Evolutionary conservation across 1,140 invertebrate species (phyloP).

Genomic region (Nymphalis io): DNA sequence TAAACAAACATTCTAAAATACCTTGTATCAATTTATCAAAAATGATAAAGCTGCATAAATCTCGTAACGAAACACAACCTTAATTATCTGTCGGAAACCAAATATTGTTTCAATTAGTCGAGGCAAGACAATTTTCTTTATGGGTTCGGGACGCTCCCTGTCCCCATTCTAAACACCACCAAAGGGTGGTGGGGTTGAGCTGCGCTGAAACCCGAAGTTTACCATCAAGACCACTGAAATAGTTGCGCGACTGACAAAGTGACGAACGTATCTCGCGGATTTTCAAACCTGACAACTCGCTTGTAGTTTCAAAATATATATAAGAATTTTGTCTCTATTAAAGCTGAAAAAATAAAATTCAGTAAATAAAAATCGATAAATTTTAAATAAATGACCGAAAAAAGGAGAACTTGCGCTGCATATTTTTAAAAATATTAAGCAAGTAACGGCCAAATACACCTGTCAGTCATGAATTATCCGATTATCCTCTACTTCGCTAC

Average conservation of each 20-base stretch:
- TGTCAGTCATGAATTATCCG: conserved; percentile 7
- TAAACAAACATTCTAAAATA: background rate
- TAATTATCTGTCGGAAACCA: conserved; percentile 46
- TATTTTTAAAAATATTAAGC: background rate
- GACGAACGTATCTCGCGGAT: conserved; percentile 47
- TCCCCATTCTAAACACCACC: conserved; percentile 66
- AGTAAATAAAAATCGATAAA: background rate
- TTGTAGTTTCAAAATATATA: background rate
- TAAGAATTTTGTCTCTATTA: background rate
- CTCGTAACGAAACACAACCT: conserved; percentile 29
- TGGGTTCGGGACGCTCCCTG: conserved; percentile 69
- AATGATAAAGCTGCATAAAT: conserved; percentile 5
- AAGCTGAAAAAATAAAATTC: background rate
- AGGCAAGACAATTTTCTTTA: conserved; percentile 77
- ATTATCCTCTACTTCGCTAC: conserved; percentile 3
- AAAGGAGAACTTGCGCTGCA: conserved; percentile 3
- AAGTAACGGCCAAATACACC: background rate
- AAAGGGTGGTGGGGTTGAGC: conserved; percentile 64
- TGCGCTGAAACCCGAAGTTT: conserved; percentile 41
- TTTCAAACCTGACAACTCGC: background rate
- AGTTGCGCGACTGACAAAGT: conserved; percentile 53
- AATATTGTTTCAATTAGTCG: conserved; percentile 73
- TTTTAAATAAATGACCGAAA: conserved; percentile 10
- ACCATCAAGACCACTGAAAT: conserved; percentile 57
- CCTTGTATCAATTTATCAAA: background rate